Base-by-base conservation (phyloP, 2,888 invertebrate species). In the Phaedon cochleariae region DNA sequence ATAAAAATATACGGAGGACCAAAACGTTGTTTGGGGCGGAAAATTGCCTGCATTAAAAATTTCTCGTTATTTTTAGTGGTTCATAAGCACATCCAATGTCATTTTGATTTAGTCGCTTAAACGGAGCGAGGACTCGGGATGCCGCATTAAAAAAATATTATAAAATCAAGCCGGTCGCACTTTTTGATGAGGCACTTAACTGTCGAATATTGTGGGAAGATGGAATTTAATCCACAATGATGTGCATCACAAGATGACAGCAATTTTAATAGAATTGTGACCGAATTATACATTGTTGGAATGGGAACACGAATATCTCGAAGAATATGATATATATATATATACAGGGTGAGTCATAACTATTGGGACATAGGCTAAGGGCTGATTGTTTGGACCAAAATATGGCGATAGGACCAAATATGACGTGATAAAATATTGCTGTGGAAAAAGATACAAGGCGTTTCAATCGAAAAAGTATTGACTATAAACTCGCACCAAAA, bases 201-300 rank as follows among this genome's bases (percentile, higher is more conserved):
- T 4, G 41, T 15, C 41, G n/a, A 41, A 55, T 55, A 41, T 20
- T 57, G 57, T 57, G 57, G 57, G 57, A 57, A 57, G 57, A 29
- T 26, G 26, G 26, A 57, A 45, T 45, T 57, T 45, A 57, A 57
- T 57, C 41, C 37, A 45, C 17, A 57, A 41, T 29, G 26, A 57
- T 57, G 46, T 57, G 57, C 57, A 57, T 15, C 21, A 21, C 45
- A 45, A 57, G 57, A 57, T 45, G 45, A 17, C 15, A 57, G 17
- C 17, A 45, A 55, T 62, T 62, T n/a, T 57, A 62, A 62, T 62
- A 41, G 51, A 34, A 57, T 26, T 51, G 62, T 62, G 62, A 62
- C 62, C 62, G 62, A 62, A 34, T 49, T 55, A 62, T 37, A 57
- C 21, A 37, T 21, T 46, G 45, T 26, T 41, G 57, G 34, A 57